Evolutionary conservation across 2,113 vertebrate species (phyloP), one percentile per base, ranked within the genome.

Genomic region (Urocolius indicus): DNA sequence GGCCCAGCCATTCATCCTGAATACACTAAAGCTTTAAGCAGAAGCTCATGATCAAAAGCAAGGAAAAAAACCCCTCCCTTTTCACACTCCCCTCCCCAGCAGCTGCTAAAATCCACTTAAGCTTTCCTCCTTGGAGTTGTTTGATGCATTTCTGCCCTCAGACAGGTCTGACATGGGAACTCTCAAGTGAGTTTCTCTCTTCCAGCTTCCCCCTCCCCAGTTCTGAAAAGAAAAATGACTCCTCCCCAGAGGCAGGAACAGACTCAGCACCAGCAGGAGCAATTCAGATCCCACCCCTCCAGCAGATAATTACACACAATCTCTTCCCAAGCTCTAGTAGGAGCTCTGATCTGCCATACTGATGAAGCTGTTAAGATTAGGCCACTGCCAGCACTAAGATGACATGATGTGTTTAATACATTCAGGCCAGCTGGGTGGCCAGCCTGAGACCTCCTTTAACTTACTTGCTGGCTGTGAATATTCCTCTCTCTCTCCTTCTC

Each of bases 391-490:
- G 81, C 68, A 88, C 74, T 63, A 18, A 52, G 63, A 63, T 32
- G 80, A 93, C 22, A 5, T 30, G 61, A 91, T 72, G 46, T 12
- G 71, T 66, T 93, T 54, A 89, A 93, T n/a, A 80, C 0, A 9
- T 78, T 83, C 81, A 62, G 36, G 22, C 58, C 82, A 79, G 77
- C 85, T 81, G 96, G 77, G 95, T 91, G 94, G 95, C 57, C 93
- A 62, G 45, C 41, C 82, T 20, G 19, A 87, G 58, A 45, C 19
- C 2, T 12, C 55, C 77, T 77, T 61, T 17, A 86, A 41, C 86
- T 82, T 49, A 23, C 29, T 65, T 83, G 16, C 84, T 74, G 54
- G 59, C 84, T 80, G 36, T 9, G 46, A 82, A 63, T 91, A 75
- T 71, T 80, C 84, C 68, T 91, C 46, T 84, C 46, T 27, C 51